A percentile compares a stretch with the other conserved stretches of the same genome.
phyloP scores from a whole-genome alignment of 2,888 invertebrate genomes.

The Schizotus pectinicornis region DNA sequence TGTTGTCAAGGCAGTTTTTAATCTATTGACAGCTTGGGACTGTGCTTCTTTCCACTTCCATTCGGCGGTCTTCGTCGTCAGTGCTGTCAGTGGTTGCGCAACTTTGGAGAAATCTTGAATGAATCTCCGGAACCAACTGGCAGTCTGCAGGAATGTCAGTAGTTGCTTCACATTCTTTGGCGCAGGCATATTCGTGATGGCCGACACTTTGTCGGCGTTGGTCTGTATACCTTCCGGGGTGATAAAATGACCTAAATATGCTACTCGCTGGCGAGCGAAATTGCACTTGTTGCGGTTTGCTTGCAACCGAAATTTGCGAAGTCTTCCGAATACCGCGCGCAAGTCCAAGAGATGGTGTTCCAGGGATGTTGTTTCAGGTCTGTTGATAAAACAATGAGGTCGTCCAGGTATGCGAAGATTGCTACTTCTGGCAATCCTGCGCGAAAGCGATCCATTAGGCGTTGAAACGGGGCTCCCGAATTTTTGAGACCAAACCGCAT shows the following conservation, averaged over 20 bases:
- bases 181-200: slow-evolving; percentile 5
- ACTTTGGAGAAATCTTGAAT: slow-evolving; percentile 14
- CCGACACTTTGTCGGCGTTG: slow-evolving; percentile 9
- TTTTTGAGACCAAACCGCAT: slow-evolving; percentile 28
- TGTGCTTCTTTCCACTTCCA: slow-evolving; percentile 21
- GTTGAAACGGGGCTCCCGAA: slow-evolving; percentile 25
- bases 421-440: slow-evolving; percentile 8
- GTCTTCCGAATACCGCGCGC: slow-evolving; percentile 7
- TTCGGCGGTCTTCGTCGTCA: slow-evolving; percentile 4
- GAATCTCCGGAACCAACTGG: slow-evolving; percentile 36
- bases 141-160: slow-evolving; percentile 35
- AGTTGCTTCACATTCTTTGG: slow-evolving; percentile 32
- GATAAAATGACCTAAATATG: slow-evolving; percentile 15
- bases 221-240: slow-evolving; percentile 4
- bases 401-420: slow-evolving; percentile 21
- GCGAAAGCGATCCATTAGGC: slow-evolving; percentile 27
- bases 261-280: slow-evolving; percentile 1
- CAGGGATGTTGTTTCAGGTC: too few species aligned
- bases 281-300: slow-evolving; percentile 8
- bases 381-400: slow-evolving; percentile 14
- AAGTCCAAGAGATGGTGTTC: slow-evolving; percentile 15
- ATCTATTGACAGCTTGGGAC: slow-evolving; percentile 3
- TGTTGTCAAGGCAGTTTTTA: slow-evolving; percentile 6
- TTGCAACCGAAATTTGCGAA: slow-evolving; percentile 7
- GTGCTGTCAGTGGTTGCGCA: slow-evolving; percentile 10